These are phyloP conservation scores for Hydraecia micacea DNA, from an alignment of 2,888 invertebrate species.

Conservation along the genomic window DNA sequence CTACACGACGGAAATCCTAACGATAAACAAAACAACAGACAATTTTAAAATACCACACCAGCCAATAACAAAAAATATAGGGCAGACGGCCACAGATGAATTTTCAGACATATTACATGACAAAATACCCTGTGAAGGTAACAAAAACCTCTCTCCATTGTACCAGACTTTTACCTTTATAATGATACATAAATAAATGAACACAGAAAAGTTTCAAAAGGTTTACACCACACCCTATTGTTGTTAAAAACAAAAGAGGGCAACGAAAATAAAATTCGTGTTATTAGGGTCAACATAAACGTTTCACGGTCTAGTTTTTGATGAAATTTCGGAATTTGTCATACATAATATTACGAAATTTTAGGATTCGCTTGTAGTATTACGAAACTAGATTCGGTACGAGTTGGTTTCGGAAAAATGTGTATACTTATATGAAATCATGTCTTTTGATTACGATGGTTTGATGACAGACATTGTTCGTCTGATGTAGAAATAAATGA, in stretches of 20 bases:
- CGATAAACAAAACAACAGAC: constrained; percentile 35
- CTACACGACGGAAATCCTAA: background rate
- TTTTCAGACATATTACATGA: constrained; percentile 59
- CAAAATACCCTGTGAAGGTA: constrained; percentile 47
- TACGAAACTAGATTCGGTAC: constrained; percentile 44
- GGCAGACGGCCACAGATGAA: constrained; percentile 16
- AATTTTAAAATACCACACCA: constrained; percentile 25
- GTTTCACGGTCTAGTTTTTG: constrained; percentile 60
- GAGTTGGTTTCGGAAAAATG: background rate
- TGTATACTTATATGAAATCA: constrained; percentile 21
- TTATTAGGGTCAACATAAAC: constrained; percentile 56
- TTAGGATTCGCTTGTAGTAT: constrained; percentile 2
- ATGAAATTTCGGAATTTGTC: constrained; percentile 34
- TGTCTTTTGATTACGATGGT: constrained; percentile 45
- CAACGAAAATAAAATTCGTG: constrained; percentile 46
- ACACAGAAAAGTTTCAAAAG: constrained; percentile 50
- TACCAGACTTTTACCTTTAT: constrained; percentile 48
- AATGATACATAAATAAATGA: constrained; percentile 58
- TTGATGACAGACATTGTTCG: constrained; percentile 42
- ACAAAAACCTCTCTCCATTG: constrained; percentile 52
- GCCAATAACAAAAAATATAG: constrained; percentile 30
- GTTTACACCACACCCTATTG: constrained; percentile 64
- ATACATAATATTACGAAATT: constrained; percentile 26
- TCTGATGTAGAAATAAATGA: constrained; percentile 57
- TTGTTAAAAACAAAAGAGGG: constrained; percentile 60